phyloP scores from a whole-genome alignment of 2,888 invertebrate genomes.

The Chamaedrilus cognettii region DNA sequence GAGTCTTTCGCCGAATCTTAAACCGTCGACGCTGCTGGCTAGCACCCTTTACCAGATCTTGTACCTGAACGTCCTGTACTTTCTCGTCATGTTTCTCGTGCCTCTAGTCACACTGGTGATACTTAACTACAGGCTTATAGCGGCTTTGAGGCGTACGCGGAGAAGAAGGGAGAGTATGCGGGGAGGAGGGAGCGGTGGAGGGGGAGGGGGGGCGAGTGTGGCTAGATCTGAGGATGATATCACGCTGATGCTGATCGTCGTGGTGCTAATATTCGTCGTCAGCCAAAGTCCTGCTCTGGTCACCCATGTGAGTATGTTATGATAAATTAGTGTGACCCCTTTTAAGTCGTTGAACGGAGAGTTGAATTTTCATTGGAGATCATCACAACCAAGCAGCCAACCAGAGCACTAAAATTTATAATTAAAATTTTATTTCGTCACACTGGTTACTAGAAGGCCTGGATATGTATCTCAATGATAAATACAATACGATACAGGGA shows the following conservation, averaged over 20 bases:
- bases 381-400: too few species aligned
- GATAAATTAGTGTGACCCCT: too few species aligned
- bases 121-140: slow-evolving; percentile 36
- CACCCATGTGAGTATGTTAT: too few species aligned
- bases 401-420: too few species aligned
- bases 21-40: slow-evolving; percentile 13
- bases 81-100: slow-evolving; percentile 36
- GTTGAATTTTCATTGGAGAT: too few species aligned
- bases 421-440: too few species aligned
- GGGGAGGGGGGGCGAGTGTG: slow-evolving; percentile 8
- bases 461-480: too few species aligned
- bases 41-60: slow-evolving; percentile 34
- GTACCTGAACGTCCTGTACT: slow-evolving; percentile 37
- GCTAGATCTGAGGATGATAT: slow-evolving; percentile 39
- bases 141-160: slow-evolving; percentile 32
- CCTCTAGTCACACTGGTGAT: slow-evolving; percentile 34
- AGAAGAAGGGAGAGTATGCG: slow-evolving; percentile 34
- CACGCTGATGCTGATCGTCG: slow-evolving; percentile 38
- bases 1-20: not conserved
- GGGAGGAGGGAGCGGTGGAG: not conserved
- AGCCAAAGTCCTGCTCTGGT: slow-evolving; percentile 37
- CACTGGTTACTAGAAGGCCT: too few species aligned
- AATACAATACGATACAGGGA: too few species aligned
- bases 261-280: slow-evolving; percentile 39
- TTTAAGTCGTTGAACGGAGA: too few species aligned